Percentiles rank a stretch among this genome's conserved stretches.
Conservation (phyloP, 2,113 vertebrate species). For the Nematolebias whitei region DNA sequence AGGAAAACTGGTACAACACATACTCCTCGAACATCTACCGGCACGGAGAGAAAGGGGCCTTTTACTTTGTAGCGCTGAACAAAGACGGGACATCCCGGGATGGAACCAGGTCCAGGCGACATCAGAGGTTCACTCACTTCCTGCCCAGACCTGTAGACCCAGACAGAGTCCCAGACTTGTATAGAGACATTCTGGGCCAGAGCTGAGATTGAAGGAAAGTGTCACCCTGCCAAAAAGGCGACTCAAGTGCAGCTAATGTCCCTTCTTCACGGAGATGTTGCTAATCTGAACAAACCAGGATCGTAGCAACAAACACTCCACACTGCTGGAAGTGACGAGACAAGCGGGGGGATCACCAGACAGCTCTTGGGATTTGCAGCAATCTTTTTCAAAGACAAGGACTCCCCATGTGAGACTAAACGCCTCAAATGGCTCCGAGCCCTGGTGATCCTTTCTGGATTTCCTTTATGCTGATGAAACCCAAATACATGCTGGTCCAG, state of each 20-base stretch:
- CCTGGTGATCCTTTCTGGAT: conserved; percentile 31
- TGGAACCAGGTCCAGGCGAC: conserved; percentile 93
- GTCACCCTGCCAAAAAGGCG: conserved; percentile 17
- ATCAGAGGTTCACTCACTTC: conserved; percentile 99
- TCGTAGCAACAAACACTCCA: conserved; percentile 33
- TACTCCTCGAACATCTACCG: conserved; percentile 99
- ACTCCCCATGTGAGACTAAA: conserved; percentile 18
- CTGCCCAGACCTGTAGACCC: conserved; percentile 97
- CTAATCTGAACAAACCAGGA: conserved; percentile 34
- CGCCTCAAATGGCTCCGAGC: conserved; percentile 17
- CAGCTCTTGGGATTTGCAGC: conserved; percentile 24
- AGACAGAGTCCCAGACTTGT: conserved; percentile 96
- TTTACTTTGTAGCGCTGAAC: conserved; percentile 96
- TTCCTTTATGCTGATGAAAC: conserved; percentile 32
- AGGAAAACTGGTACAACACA: conserved; percentile 99
- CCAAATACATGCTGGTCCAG: conserved; percentile 35
- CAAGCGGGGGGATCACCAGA: conserved; percentile 18
- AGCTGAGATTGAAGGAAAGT: conserved; percentile 81
- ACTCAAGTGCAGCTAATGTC: conserved; percentile 28
- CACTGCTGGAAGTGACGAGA: conserved; percentile 37
- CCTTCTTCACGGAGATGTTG: conserved; percentile 13
- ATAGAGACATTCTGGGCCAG: conserved; percentile 96
- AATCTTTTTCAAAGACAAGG: conserved; percentile 35
- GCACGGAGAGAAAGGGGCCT: conserved; percentile 91
- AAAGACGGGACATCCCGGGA: conserved; percentile 95